phyloP scores from a whole-genome alignment of 37 sponge, comb jelly and placozoan species.

The Halichondria panicea region DNA sequence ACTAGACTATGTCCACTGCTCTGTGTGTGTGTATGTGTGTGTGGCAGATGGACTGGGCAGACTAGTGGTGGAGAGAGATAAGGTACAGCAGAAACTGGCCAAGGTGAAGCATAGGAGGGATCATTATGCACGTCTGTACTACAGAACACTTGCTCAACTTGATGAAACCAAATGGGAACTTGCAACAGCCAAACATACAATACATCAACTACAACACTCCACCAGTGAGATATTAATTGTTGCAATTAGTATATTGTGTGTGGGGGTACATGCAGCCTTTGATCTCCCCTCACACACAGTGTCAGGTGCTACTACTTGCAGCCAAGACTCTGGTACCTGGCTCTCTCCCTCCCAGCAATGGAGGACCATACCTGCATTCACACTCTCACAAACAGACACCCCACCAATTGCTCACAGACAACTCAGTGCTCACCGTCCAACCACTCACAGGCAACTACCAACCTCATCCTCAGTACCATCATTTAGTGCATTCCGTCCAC shows the following conservation, averaged over 20 bases:
- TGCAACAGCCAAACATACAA: constrained; percentile 15
- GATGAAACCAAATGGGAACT: constrained; percentile 42
- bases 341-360: constrained; percentile 21
- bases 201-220: neutral
- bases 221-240: neutral
- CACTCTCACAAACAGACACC: neutral
- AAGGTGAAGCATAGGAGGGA: constrained; percentile 52
- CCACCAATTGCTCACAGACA: neutral
- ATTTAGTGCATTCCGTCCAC: neutral
- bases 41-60: constrained; percentile 1
- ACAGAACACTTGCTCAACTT: constrained; percentile 19
- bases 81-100: constrained; percentile 21
- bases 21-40: neutral
- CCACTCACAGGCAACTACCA: neutral
- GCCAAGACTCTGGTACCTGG: constrained; percentile 50
- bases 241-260: neutral
- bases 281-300: neutral
- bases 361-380: neutral
- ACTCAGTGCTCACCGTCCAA: neutral
- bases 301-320: constrained; percentile 19
- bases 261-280: neutral
- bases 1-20: no score
- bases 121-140: constrained; percentile 56
- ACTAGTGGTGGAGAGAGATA: constrained; percentile 46
- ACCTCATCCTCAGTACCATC: neutral